Percentiles rank a stretch among this genome's conserved stretches.
Conservation (phyloP, 2,797 vertebrate species). For the Tokudaia tokunoshimensis region DNA sequence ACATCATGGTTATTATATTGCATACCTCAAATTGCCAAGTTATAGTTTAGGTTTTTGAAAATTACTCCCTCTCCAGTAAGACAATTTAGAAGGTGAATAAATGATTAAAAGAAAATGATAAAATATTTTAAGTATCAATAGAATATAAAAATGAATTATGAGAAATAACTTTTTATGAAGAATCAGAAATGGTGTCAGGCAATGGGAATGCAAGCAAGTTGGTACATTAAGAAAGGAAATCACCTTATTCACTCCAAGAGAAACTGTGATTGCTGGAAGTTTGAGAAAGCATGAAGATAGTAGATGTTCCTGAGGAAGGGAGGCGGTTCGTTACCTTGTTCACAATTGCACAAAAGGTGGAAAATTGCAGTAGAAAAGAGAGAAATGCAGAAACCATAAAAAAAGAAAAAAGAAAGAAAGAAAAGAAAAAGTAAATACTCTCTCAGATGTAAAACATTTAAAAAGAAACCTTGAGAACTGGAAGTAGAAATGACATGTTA, state of each 20-base stretch:
- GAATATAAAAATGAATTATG: slow-evolving; percentile 78
- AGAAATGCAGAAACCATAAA: slow-evolving; percentile 88
- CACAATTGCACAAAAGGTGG: slow-evolving; percentile 89
- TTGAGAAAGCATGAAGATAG: slow-evolving; percentile 99
- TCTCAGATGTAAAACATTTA: slow-evolving; percentile 81
- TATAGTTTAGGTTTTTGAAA: slow-evolving; percentile 57
- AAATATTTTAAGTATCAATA: slow-evolving; percentile 72
- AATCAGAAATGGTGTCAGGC: slow-evolving; percentile 83
- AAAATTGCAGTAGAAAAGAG: slow-evolving; percentile 88
- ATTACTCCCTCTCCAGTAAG: slow-evolving; percentile 61
- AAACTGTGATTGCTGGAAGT: slow-evolving; percentile 99
- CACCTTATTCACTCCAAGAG: slow-evolving; percentile 99
- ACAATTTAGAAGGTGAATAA: slow-evolving; percentile 75
- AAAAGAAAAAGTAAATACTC: slow-evolving; percentile 81
- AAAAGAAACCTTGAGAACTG: slow-evolving; percentile 82
- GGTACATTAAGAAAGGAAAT: slow-evolving; percentile 90
- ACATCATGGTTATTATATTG: slow-evolving; percentile 10
- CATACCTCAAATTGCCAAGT: slow-evolving; percentile 41
- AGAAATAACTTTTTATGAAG: slow-evolving; percentile 75
- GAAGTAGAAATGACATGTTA: slow-evolving; percentile 83
- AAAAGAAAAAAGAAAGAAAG: slow-evolving; percentile 74
- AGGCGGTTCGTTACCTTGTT: slow-evolving; percentile 97
- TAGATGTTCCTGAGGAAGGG: slow-evolving; percentile 99
- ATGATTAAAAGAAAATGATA: slow-evolving; percentile 75
- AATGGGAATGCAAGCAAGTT: slow-evolving; percentile 84